These are phyloP conservation scores for Zelleria hepariella DNA, from an alignment of 2,888 invertebrate genomes.

Conservation along the genomic window DNA sequence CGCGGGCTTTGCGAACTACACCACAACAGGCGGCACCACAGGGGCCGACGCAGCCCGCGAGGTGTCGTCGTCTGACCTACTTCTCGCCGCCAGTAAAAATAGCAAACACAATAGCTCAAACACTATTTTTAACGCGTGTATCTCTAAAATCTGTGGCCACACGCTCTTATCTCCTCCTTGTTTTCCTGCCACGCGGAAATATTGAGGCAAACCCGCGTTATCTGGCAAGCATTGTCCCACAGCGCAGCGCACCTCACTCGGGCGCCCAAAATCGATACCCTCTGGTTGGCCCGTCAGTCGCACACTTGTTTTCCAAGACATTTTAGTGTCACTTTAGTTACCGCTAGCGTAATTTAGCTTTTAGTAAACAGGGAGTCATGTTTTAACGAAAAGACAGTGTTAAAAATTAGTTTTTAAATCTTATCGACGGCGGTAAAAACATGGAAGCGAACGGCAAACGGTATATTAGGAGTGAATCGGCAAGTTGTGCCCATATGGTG, in stretches of 20 bases:
- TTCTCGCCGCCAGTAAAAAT: conserved; percentile 64
- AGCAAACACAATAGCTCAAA: conserved; percentile 67
- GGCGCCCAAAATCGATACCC: conserved; percentile 4
- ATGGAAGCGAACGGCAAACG: conserved; percentile 60
- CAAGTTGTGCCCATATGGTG: conserved; percentile 64
- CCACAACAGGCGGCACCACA: conserved; percentile 28
- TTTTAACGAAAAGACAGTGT: conserved; percentile 56
- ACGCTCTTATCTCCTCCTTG: conserved; percentile 39
- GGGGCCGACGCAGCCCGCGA: conserved; percentile 19
- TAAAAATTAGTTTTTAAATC: conserved; percentile 10
- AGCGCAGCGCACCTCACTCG: conserved; percentile 3
- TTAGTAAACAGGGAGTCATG: conserved; percentile 38
- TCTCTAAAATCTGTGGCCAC: conserved; percentile 51
- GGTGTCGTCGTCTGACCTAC: conserved; percentile 56
- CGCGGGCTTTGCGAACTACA: conserved; percentile 16
- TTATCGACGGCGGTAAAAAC: too few species aligned
- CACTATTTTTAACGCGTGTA: conserved; percentile 64
- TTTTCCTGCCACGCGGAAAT: conserved; percentile 16
- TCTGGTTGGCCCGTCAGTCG: background rate
- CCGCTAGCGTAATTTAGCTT: conserved; percentile 34
- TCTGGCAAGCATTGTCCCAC: background rate
- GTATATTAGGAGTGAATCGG: conserved; percentile 62
- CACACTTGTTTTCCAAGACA: conserved; percentile 19
- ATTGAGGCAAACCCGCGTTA: background rate
- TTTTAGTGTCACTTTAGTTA: conserved; percentile 28